These are phyloP conservation scores for Antennarius striatus DNA, from an alignment of 2,113 vertebrate species.

Conservation along the genomic window DNA sequence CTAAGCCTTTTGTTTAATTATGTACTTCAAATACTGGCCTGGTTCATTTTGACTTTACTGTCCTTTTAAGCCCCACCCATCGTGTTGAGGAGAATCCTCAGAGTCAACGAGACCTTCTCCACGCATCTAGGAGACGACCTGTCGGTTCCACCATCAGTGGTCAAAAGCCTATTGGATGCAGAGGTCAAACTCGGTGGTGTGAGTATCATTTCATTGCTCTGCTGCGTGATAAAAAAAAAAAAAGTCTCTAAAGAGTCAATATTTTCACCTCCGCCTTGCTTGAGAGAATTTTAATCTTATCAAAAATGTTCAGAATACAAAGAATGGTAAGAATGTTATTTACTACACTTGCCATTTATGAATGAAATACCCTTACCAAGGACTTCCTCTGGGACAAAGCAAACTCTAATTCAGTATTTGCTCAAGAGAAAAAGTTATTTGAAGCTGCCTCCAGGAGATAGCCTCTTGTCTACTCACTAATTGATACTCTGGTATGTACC, in stretches of 20 bases:
- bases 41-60: no score
- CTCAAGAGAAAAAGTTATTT: slow-evolving; percentile 19
- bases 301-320: slow-evolving; percentile 10
- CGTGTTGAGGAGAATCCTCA: slow-evolving; percentile 62
- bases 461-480: slow-evolving; percentile 12
- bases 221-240: no score
- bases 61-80: slow-evolving; percentile 55
- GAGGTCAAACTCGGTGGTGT: slow-evolving; percentile 63
- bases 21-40: no score
- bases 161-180: slow-evolving; percentile 64
- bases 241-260: no score
- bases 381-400: slow-evolving; percentile 15
- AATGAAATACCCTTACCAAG: slow-evolving; percentile 2
- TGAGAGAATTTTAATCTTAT: slow-evolving; percentile 8
- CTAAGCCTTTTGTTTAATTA: no score
- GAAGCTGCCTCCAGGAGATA: neutral
- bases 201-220: slow-evolving; percentile 21
- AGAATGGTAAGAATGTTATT: neutral
- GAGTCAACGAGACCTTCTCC: slow-evolving; percentile 72
- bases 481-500: slow-evolving; percentile 20
- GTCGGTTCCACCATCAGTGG: slow-evolving; percentile 46
- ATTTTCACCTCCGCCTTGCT: neutral
- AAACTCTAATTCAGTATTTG: neutral
- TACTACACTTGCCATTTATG: slow-evolving; percentile 8
- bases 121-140: slow-evolving; percentile 64